These are phyloP conservation scores for Panopea generosa DNA, from an alignment of 2,888 invertebrate genomes.

Conservation along the genomic window DNA sequence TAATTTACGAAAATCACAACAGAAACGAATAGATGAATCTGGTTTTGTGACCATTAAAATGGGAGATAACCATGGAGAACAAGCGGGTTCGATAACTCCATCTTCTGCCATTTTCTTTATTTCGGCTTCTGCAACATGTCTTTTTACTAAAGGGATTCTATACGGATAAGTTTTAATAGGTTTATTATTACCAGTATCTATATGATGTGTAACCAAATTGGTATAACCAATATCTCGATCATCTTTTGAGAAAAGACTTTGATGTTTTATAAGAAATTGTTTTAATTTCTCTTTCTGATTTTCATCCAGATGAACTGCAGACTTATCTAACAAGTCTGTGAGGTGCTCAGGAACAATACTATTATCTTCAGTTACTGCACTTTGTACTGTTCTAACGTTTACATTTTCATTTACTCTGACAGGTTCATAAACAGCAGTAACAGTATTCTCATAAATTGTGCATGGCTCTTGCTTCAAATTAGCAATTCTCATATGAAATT, in stretches of 20 bases:
- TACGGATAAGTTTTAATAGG: constrained; percentile 36
- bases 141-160: constrained; percentile 34
- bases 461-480: constrained; percentile 16
- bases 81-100: constrained; percentile 16
- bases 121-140: constrained; percentile 38
- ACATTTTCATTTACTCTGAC: not conserved
- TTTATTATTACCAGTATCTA: constrained; percentile 36
- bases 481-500: constrained; percentile 9
- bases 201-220: constrained; percentile 20
- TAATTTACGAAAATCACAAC: no score
- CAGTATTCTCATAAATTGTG: constrained; percentile 1
- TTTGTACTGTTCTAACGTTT: no score
- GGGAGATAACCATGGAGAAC: no score
- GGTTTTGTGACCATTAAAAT: no score
- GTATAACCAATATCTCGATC: constrained; percentile 28
- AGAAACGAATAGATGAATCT: no score
- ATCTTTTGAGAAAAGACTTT: constrained; percentile 18
- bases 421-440: constrained; percentile 10
- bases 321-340: constrained; percentile 12
- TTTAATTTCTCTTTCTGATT: constrained; percentile 9
- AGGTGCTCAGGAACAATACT: constrained; percentile 12
- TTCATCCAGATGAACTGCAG: constrained; percentile 6
- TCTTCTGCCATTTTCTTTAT: constrained; percentile 39
- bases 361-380: not conserved
- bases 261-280: constrained; percentile 13